A percentile compares a stretch with the other conserved stretches of the same genome.
phyloP scores from a whole-genome alignment of 2,797 vertebrate species.

The Rhinella marina region DNA sequence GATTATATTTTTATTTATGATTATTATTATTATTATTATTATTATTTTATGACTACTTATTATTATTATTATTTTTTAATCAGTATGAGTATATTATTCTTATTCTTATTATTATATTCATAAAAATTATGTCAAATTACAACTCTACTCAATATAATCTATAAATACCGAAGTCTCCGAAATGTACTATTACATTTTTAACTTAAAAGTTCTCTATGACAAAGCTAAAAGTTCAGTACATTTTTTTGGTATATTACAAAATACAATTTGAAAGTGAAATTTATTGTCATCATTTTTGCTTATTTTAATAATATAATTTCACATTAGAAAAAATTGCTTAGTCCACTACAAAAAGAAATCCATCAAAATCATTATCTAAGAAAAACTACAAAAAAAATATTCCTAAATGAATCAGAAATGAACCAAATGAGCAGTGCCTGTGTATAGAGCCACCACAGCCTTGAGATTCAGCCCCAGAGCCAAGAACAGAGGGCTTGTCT shows the following conservation, averaged over 20 bases:
- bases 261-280: neutral
- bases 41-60: no score
- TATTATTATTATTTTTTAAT: no score
- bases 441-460: conserved; percentile 40
- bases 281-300: neutral
- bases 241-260: neutral
- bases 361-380: neutral
- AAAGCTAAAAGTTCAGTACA: no score
- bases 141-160: no score
- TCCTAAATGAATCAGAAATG: conserved; percentile 4
- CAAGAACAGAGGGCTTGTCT: conserved; percentile 49
- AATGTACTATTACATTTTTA: no score
- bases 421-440: conserved; percentile 15
- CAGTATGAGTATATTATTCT: no score
- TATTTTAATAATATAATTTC: neutral
- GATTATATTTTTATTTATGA: no score
- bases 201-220: no score
- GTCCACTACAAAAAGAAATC: neutral
- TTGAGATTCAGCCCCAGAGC: conserved; percentile 56
- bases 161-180: no score
- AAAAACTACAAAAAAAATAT: neutral
- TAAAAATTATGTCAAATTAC: no score
- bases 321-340: neutral
- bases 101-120: no score
- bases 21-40: no score